These are phyloP conservation scores for Parnassius smintheus DNA, from an alignment of 2,888 invertebrate species.

Conservation along the genomic window DNA sequence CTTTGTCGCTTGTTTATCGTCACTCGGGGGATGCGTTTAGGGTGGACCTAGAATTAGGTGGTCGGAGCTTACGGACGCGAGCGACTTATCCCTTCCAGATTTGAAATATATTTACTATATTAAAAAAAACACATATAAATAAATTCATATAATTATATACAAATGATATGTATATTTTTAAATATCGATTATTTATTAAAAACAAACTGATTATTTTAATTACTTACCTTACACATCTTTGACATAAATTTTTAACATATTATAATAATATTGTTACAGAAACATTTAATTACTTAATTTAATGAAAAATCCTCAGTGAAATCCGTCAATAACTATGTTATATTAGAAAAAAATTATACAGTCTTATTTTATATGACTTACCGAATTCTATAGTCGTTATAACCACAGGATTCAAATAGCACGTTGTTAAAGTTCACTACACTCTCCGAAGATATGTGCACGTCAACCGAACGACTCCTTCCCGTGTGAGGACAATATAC, in stretches of 20 bases:
- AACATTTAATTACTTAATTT: too few species aligned
- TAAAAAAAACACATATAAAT: not conserved
- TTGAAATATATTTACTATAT: not conserved
- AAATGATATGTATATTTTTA: not conserved
- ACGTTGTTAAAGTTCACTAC: constrained; percentile 4
- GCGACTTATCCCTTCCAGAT: not conserved
- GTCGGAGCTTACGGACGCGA: too few species aligned
- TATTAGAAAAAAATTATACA: not conserved
- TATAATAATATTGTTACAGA: too few species aligned
- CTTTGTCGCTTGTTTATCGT: too few species aligned
- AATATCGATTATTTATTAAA: not conserved
- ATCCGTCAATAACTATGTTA: too few species aligned
- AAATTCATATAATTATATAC: not conserved
- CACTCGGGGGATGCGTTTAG: too few species aligned
- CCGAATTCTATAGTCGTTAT: not conserved
- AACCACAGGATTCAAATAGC: too few species aligned
- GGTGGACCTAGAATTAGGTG: too few species aligned
- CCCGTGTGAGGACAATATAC: constrained; percentile 24
- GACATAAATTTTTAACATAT: too few species aligned
- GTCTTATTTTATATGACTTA: not conserved
- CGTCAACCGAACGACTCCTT: constrained; percentile 12
- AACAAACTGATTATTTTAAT: not conserved
- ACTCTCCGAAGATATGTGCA: not conserved
- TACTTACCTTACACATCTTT: too few species aligned
- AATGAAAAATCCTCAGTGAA: too few species aligned